These are phyloP conservation scores for Euclidia mi DNA, from an alignment of 2,888 invertebrate genomes.

Conservation along the genomic window DNA sequence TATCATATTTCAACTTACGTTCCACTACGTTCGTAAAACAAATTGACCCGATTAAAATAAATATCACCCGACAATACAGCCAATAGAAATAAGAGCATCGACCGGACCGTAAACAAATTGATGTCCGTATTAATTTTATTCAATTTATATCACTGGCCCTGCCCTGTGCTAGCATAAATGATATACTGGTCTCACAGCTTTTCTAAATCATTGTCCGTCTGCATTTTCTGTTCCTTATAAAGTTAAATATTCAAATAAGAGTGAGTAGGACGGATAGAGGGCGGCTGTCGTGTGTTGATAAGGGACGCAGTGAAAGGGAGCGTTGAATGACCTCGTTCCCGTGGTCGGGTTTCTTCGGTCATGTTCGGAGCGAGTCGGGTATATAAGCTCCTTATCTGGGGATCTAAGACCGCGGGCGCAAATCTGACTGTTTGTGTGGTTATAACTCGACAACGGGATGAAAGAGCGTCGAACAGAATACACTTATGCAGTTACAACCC, in stretches of 20 bases:
- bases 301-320: conserved; percentile 79
- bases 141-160: conserved; percentile 72
- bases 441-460: too few relatives aligned
- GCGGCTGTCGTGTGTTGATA: conserved; percentile 65
- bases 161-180: conserved; percentile 65
- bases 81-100: conserved; percentile 60
- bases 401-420: conserved; percentile 82
- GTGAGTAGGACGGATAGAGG: conserved; percentile 66
- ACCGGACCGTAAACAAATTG: conserved; percentile 70
- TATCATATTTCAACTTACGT: not conserved
- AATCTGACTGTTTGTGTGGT: conserved; percentile 72
- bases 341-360: conserved; percentile 74
- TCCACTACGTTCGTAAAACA: conserved; percentile 19
- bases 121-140: conserved; percentile 80
- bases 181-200: conserved; percentile 68
- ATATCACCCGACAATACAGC: conserved; percentile 35
- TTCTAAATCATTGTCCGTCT: conserved; percentile 78
- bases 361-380: conserved; percentile 72
- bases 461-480: too few relatives aligned
- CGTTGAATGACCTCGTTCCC: conserved; percentile 76
- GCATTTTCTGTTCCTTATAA: conserved; percentile 73
- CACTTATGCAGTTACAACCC: too few relatives aligned
- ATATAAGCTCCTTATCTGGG: conserved; percentile 75
- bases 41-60: conserved; percentile 45
- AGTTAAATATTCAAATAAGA: conserved; percentile 77